Evolutionary conservation across 2,888 invertebrate species (phyloP).

Genomic region (Argyra leucocephala): DNA sequence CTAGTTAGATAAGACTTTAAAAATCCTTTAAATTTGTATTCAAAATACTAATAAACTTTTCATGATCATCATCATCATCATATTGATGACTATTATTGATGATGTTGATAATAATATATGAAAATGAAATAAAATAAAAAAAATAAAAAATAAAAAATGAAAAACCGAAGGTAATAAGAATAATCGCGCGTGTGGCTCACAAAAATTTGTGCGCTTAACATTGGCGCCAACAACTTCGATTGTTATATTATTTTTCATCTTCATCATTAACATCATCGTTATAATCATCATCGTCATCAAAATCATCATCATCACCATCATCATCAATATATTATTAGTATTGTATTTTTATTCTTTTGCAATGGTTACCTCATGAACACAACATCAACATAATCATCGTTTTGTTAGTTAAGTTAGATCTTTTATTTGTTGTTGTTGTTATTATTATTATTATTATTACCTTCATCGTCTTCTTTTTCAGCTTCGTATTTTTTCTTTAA

Average conservation of each 20-base stretch:
- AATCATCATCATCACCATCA: neutral
- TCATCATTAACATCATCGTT: neutral
- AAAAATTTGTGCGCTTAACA: slow-evolving; percentile 4
- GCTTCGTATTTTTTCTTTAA: no score
- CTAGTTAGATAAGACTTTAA: no score
- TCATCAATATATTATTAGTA: neutral
- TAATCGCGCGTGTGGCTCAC: neutral
- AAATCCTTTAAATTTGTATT: no score
- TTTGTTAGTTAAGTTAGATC: neutral
- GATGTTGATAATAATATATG: neutral
- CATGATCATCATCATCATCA: no score
- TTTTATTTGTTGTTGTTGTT: neutral
- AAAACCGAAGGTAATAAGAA: neutral
- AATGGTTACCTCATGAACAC: neutral
- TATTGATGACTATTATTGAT: no score
- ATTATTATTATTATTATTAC: neutral
- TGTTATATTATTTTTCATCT: neutral
- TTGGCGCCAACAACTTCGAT: neutral
- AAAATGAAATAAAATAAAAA: neutral
- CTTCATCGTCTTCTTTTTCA: neutral
- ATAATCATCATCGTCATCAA: neutral
- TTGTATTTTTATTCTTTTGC: neutral
- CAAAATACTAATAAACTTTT: no score
- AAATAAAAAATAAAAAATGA: no score
- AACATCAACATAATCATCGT: neutral